These are phyloP conservation scores for Caenorhabditis sp. DNA, from an alignment of 2,888 invertebrate genomes.

Conservation along the genomic window DNA sequence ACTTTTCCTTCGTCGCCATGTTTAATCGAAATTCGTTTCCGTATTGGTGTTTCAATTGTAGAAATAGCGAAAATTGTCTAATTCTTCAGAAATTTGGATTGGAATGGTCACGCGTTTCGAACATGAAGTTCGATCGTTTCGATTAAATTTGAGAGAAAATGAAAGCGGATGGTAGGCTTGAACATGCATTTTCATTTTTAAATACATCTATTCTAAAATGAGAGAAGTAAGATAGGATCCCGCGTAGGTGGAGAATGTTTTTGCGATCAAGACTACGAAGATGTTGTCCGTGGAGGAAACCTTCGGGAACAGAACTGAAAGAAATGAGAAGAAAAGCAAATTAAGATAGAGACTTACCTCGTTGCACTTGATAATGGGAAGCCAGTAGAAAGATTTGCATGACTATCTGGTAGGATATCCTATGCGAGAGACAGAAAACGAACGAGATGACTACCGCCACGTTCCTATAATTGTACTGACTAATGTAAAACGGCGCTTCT, in stretches of 20 bases:
- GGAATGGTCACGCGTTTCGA: no score
- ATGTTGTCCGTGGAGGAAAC: constrained; percentile 7
- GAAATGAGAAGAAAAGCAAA: background rate
- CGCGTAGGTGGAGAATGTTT: constrained; percentile 14
- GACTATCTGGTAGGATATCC: constrained; percentile 66
- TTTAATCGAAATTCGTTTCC: no score
- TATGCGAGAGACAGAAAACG: constrained; percentile 71
- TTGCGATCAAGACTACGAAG: constrained; percentile 21
- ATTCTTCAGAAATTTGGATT: background rate
- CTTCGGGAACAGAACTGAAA: constrained; percentile 23
- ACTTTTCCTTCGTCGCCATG: constrained; percentile 15
- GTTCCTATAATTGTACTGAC: constrained; percentile 68
- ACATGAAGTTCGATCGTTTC: no score
- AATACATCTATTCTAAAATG: background rate
- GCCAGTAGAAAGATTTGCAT: constrained; percentile 77
- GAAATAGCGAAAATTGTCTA: background rate
- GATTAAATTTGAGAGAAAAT: no score
- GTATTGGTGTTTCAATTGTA: background rate
- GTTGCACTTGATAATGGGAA: constrained; percentile 76
- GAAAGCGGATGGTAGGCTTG: no score
- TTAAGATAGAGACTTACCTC: constrained; percentile 52
- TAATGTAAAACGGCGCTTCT: background rate
- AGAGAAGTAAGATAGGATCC: constrained; percentile 18
- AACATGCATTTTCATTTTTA: no score
- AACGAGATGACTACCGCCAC: constrained; percentile 75